Evolutionary conservation across 2,888 invertebrate species (phyloP).

Genomic region (Ichneumon xanthorius): DNA sequence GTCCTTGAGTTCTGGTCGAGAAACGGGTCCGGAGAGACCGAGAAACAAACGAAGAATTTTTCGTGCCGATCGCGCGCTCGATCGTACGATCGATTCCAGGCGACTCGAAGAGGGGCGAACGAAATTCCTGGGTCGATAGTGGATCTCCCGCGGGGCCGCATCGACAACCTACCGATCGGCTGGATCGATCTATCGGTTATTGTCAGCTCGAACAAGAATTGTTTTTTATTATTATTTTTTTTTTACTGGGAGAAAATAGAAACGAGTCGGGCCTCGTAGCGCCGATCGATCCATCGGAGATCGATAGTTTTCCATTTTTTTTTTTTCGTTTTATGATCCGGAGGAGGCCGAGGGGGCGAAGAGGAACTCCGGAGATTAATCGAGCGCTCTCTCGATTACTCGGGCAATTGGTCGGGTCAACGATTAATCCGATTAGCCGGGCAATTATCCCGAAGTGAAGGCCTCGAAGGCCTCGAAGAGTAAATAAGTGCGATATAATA

Average conservation of each 20-base stretch:
- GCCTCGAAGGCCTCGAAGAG: constrained; percentile 10
- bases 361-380: constrained; percentile 41
- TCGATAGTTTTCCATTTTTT: not conserved
- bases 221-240: not conserved
- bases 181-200: constrained; percentile 26
- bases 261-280: not conserved
- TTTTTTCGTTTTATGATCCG: not conserved
- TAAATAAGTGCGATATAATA: not conserved
- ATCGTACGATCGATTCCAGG: not conserved
- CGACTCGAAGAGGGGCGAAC: not conserved
- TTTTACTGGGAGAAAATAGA: constrained; percentile 14
- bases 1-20: not conserved
- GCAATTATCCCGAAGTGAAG: constrained; percentile 23
- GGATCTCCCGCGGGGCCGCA: not conserved
- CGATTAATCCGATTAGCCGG: constrained; percentile 56
- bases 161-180: constrained; percentile 6
- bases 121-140: constrained; percentile 19
- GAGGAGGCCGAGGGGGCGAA: not conserved
- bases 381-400: constrained; percentile 48
- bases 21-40: not conserved
- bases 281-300: constrained; percentile 20
- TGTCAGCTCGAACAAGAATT: not conserved
- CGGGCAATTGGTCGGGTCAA: constrained; percentile 48
- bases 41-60: constrained; percentile 1
- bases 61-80: not conserved